Conservation (phyloP, 2,113 vertebrate species). For the Anhinga anhinga region DNA sequence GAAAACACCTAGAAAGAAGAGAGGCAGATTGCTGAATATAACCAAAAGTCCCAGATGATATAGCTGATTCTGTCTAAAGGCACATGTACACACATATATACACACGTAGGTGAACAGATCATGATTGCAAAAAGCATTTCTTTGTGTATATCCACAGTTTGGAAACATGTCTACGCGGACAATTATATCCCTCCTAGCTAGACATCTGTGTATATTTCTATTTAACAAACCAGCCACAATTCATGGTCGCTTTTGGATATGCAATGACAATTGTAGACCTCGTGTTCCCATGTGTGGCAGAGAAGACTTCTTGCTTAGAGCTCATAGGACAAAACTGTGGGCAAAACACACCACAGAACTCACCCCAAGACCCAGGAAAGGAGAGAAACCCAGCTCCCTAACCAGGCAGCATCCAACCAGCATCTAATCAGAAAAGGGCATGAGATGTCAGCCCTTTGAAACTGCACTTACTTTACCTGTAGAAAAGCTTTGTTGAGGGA, state of each 20-base stretch:
- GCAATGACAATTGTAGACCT: background rate
- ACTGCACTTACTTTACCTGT: background rate
- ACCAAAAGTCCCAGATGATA: background rate
- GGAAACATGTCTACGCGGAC: background rate
- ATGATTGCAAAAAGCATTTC: background rate
- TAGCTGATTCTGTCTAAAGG: background rate
- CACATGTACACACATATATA: background rate
- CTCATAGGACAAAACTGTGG: background rate
- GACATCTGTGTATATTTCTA: background rate
- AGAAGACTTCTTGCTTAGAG: background rate
- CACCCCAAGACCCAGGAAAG: background rate
- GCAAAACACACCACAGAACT: background rate
- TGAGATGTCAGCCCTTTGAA: background rate
- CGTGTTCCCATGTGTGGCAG: background rate
- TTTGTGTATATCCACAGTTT: background rate
- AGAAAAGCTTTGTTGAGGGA: background rate
- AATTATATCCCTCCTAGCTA: background rate
- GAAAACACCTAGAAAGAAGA: slow-evolving; percentile 18
- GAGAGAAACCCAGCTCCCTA: background rate
- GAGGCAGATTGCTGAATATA: background rate
- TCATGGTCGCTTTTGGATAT: background rate
- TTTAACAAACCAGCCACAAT: background rate
- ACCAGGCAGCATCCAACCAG: background rate
- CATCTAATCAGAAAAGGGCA: background rate
- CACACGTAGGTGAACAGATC: background rate